A percentile compares a stretch with the other conserved stretches of the same genome.
These are phyloP conservation scores for Tetramorium bicarinatum DNA, from an alignment of 2,888 invertebrate species.

Conservation along the genomic window DNA sequence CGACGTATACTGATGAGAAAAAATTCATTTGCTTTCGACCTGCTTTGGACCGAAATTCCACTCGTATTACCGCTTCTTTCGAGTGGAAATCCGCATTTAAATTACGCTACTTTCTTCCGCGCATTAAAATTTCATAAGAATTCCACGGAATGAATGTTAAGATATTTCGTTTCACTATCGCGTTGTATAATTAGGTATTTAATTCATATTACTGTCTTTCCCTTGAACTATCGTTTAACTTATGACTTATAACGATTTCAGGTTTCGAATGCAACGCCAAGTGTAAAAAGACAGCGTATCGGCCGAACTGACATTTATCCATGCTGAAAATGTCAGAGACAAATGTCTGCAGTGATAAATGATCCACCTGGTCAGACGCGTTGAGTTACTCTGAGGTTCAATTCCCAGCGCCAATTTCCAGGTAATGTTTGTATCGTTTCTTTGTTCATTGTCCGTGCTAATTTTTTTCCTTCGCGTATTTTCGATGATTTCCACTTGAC, in stretches of 20 bases:
- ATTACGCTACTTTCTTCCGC: neutral
- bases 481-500: constrained; percentile 2
- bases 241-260: neutral
- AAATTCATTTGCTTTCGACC: neutral
- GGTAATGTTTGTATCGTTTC: neutral
- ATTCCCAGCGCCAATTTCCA: constrained; percentile 27
- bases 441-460: constrained; percentile 30
- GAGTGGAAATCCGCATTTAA: constrained; percentile 18
- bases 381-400: constrained; percentile 25
- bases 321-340: constrained; percentile 56
- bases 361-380: constrained; percentile 36
- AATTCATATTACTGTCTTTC: neutral
- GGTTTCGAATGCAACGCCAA: constrained; percentile 9
- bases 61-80: neutral
- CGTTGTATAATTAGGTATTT: constrained; percentile 5
- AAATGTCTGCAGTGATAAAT: constrained; percentile 65
- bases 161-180: neutral
- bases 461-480: constrained; percentile 8
- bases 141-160: constrained; percentile 5
- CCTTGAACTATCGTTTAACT: constrained; percentile 17
- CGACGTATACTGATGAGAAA: neutral
- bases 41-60: constrained; percentile 8
- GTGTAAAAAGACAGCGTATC: constrained; percentile 24
- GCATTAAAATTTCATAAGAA: constrained; percentile 33
- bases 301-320: constrained; percentile 62